Conservation (phyloP, 2,888 invertebrate species). For the Fragum sueziense region DNA sequence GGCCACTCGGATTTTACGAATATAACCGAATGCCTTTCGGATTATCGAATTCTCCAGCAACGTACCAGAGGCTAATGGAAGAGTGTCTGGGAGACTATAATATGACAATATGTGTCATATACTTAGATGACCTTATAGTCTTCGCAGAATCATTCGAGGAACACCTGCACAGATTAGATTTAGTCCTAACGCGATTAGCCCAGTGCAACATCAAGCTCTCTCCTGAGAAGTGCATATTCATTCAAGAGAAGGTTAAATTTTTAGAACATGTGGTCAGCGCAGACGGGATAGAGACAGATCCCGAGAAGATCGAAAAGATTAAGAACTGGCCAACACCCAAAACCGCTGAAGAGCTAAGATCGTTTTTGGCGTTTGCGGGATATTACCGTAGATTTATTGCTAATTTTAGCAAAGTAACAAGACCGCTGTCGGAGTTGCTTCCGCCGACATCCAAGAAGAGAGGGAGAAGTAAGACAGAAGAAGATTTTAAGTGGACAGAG, state of each 20-base stretch:
- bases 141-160: constrained; percentile 44
- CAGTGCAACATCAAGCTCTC: constrained; percentile 21
- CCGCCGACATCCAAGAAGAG: neutral
- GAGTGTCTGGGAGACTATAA: constrained; percentile 28
- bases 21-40: no score
- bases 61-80: constrained; percentile 50
- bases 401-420: constrained; percentile 49
- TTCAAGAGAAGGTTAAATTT: constrained; percentile 28
- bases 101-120: constrained; percentile 42
- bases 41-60: constrained; percentile 39
- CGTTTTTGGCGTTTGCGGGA: constrained; percentile 49
- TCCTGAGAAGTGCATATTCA: constrained; percentile 41
- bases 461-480: neutral
- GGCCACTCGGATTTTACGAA: constrained; percentile 18
- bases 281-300: constrained; percentile 41
- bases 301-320: constrained; percentile 8
- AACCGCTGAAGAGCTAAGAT: constrained; percentile 37
- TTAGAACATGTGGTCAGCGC: constrained; percentile 45
- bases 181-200: constrained; percentile 32
- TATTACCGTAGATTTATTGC: constrained; percentile 50
- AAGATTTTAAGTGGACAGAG: constrained; percentile 24
- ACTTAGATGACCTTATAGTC: constrained; percentile 60
- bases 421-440: constrained; percentile 34
- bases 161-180: constrained; percentile 41
- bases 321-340: constrained; percentile 45